A percentile compares a stretch with the other conserved stretches of the same genome.
Evolutionary conservation across 2,797 vertebrate species (phyloP).

Genomic region (Bufotes viridis): DNA sequence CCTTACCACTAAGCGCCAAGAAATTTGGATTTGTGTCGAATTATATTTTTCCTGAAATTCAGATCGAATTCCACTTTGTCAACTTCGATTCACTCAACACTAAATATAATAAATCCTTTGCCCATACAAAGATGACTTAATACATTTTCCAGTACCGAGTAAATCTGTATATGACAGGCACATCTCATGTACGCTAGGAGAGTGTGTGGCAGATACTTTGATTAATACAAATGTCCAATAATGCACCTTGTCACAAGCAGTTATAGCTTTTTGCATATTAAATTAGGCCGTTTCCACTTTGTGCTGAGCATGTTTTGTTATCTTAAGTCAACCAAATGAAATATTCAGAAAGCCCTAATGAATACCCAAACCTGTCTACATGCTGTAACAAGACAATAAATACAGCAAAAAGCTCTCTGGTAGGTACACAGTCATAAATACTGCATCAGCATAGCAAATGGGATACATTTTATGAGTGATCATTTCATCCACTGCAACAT

Average conservation of each 20-base stretch:
- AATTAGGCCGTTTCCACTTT: background rate
- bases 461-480: constrained; percentile 29
- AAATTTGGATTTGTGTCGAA: too few relatives aligned
- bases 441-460: constrained; percentile 32
- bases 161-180: background rate
- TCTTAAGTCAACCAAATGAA: constrained; percentile 32
- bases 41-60: too few relatives aligned
- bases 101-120: background rate
- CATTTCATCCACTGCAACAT: constrained; percentile 22
- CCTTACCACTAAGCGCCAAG: too few relatives aligned
- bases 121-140: background rate
- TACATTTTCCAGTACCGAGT: background rate
- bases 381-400: constrained; percentile 11
- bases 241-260: constrained; percentile 15
- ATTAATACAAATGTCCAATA: constrained; percentile 35
- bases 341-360: constrained; percentile 35
- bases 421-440: constrained; percentile 20
- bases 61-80: too few relatives aligned
- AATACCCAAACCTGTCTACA: constrained; percentile 19
- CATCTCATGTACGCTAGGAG: too few relatives aligned
- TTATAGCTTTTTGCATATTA: constrained; percentile 28
- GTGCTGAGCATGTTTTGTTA: background rate
- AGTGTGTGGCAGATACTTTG: constrained; percentile 2
- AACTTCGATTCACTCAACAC: too few relatives aligned
- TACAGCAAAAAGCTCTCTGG: constrained; percentile 29